Base-by-base conservation (phyloP, 1,140 invertebrate species). In the Druon quercuslanigerum region DNA sequence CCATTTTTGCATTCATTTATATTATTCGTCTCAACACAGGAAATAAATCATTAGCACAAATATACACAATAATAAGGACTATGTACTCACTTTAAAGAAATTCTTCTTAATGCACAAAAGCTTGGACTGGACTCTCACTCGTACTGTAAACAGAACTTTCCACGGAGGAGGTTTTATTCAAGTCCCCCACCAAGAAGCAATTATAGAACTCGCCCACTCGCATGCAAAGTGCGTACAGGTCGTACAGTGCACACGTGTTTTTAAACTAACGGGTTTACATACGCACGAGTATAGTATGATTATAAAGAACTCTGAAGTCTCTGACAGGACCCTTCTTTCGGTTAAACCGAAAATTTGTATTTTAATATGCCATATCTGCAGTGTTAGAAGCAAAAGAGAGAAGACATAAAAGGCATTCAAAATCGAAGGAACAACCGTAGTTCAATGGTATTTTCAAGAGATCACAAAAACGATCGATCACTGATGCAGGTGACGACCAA, bases 141-240 rank as follows among this genome's bases (percentile, higher is more conserved):
- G 51, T 56, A 83, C 83, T 86, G 75, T 84, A 85, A 87, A 87
- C 78, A 84, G 50, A 77, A 77, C 72, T 75, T 56, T 73, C 72
- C 51, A 40, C 75, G 72, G 75, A 72, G 77, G 76, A 57, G 56
- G 72, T 75, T 85, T 86, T 86, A 87, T 87, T 80, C 75, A 72
- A 40, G 33, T 76, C 17, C 85, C 81, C 81, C 85, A 79, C 80
- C 79, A 83, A 79, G 7, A 25, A 17, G 20, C 78, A 81, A 79
- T 81, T 82, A 75, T 72, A 72, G 20, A n/a, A 75, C 80, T 80
- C 80, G 25, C n/a, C 66, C 40, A 50, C 56, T 20, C 57, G 14
- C 13, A 16, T 14, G n/a, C 60, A n/a, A 25, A n/a, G 6, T 3
- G 25, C 16, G 8, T 54, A 9, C 25, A 33, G 25, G 25, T 4